Conservation (phyloP, 2,113 vertebrate genomes). For the Prunella himalayana region DNA sequence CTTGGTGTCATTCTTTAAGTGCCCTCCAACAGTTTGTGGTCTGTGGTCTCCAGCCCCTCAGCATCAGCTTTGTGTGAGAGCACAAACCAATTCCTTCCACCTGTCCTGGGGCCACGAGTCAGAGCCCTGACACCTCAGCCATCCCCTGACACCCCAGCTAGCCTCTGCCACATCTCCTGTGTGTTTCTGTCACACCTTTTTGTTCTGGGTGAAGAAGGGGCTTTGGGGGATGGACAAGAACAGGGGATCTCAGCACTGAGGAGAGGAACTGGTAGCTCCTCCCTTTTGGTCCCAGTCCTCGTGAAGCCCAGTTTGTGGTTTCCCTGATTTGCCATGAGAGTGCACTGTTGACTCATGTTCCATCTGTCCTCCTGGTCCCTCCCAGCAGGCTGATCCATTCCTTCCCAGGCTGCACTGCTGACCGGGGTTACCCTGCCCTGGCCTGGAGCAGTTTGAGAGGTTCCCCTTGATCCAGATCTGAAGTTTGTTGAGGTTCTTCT, state of each 20-base stretch:
- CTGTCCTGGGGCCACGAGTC: background rate
- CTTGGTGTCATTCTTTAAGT: background rate
- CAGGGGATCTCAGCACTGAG: background rate
- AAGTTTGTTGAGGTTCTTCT: background rate
- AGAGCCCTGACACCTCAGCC: background rate
- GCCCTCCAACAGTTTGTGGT: background rate
- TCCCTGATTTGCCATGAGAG: slow-evolving; percentile 28
- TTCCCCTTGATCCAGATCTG: background rate
- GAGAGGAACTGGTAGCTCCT: background rate
- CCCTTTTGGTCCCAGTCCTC: background rate
- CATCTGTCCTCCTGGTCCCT: background rate
- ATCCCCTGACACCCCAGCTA: too few species aligned
- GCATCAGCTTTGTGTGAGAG: background rate
- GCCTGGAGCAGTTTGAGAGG: background rate
- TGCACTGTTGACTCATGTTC: slow-evolving; percentile 36
- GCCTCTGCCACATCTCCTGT: background rate
- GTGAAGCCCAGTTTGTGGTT: background rate
- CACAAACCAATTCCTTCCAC: background rate
- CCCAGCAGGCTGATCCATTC: background rate
- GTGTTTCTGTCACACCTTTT: background rate
- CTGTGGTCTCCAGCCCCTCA: background rate
- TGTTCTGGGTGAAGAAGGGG: background rate
- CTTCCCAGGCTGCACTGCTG: background rate
- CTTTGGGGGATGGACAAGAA: too few species aligned
- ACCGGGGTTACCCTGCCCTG: background rate